Conservation (phyloP, 2,113 vertebrate genomes). For the Oryzias curvinotus region DNA sequence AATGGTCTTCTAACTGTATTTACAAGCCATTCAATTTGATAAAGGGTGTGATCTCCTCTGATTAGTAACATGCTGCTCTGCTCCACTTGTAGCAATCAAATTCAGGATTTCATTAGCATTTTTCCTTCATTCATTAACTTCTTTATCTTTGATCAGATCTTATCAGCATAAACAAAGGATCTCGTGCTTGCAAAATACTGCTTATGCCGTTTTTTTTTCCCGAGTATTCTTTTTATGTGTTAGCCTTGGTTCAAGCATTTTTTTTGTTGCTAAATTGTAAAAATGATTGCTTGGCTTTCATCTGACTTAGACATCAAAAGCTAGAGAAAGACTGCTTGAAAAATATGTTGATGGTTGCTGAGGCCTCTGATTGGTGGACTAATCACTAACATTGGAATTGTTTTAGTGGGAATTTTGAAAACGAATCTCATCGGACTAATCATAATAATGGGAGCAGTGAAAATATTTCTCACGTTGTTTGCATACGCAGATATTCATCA, state of each 20-base stretch:
- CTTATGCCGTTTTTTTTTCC: constrained; percentile 34
- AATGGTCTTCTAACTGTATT: constrained; percentile 74
- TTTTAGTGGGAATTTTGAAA: constrained; percentile 53
- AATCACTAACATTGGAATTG: constrained; percentile 58
- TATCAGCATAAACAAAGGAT: constrained; percentile 25
- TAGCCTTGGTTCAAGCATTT: constrained; percentile 40
- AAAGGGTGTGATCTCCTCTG: constrained; percentile 67
- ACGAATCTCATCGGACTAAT: constrained; percentile 41
- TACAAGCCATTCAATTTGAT: constrained; percentile 74
- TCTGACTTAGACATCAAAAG: constrained; percentile 57
- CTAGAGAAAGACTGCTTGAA: constrained; percentile 46
- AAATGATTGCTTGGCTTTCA: constrained; percentile 44
- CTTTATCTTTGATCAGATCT: constrained; percentile 33
- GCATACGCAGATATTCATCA: no score
- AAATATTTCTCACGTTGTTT: not conserved
- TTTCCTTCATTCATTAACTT: constrained; percentile 41
- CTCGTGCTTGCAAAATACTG: constrained; percentile 22
- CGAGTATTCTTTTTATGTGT: constrained; percentile 29
- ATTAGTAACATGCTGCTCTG: constrained; percentile 47
- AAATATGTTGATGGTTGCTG: constrained; percentile 60
- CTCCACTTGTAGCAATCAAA: constrained; percentile 42
- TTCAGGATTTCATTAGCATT: constrained; percentile 46
- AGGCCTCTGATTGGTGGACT: constrained; percentile 56
- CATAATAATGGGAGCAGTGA: constrained; percentile 22
- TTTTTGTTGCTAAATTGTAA: constrained; percentile 37